Evolutionary conservation across 2,888 invertebrate genomes (phyloP).

Genomic region (Ethmia dodecea): DNA sequence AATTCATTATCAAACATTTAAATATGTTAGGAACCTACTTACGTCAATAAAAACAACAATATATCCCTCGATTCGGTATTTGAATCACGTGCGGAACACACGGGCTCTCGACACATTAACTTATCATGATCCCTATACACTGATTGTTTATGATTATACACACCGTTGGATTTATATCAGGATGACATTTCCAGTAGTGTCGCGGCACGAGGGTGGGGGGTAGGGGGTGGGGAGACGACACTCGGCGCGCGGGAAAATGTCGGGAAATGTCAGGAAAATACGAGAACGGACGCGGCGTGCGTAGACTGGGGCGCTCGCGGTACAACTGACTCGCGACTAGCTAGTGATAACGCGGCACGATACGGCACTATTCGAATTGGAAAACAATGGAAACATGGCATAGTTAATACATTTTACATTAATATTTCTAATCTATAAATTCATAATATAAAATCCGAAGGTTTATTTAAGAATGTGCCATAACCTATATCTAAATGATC

Average conservation of each 20-base stretch:
- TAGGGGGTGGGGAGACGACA: conserved; percentile 29
- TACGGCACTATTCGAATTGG: conserved; percentile 53
- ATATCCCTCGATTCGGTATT: conserved; percentile 55
- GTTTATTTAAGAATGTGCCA: no score
- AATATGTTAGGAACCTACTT: conserved; percentile 52
- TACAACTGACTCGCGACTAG: conserved; percentile 49
- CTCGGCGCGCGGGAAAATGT: conserved; percentile 43
- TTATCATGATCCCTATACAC: conserved; percentile 54
- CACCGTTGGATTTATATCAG: conserved; percentile 53
- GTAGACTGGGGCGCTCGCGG: conserved; percentile 41
- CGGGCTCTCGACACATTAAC: conserved; percentile 52
- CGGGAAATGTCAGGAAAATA: conserved; percentile 47
- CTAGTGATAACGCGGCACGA: conserved; percentile 58
- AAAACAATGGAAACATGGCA: conserved; percentile 62
- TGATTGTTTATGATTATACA: conserved; percentile 49
- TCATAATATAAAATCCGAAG: no score
- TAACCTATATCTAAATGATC: no score
- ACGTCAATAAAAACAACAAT: conserved; percentile 56
- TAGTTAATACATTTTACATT: conserved; percentile 6
- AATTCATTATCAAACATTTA: conserved; percentile 45
- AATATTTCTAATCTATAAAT: no score
- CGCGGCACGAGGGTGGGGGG: conserved; percentile 24
- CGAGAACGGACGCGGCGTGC: conserved; percentile 43
- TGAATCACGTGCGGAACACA: conserved; percentile 61
- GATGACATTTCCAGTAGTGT: conserved; percentile 53